Percentiles rank a stretch among this genome's conserved stretches.
phyloP scores from a whole-genome alignment of 2,797 vertebrate genomes.

The Tiaroga cobitis region DNA sequence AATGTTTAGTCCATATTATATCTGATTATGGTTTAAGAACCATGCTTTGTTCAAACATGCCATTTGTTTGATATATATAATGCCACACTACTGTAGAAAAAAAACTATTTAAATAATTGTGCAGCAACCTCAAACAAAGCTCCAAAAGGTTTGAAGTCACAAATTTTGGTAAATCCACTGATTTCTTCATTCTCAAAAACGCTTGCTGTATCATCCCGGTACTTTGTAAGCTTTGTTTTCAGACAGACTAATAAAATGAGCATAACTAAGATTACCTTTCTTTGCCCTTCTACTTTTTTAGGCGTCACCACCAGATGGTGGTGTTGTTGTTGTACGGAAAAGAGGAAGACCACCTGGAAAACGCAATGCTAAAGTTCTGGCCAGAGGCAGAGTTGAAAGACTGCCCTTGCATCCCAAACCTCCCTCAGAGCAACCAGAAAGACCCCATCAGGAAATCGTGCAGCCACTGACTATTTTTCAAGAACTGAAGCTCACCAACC shows the following conservation, averaged over 20 bases:
- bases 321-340: conserved; percentile 64
- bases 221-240: not conserved
- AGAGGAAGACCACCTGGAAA: conserved; percentile 79
- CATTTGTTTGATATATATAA: not conserved
- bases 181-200: not conserved
- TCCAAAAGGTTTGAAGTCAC: not conserved
- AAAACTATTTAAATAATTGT: not conserved
- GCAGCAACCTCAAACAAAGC: too few species aligned
- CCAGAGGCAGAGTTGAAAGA: conserved; percentile 60
- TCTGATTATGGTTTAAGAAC: not conserved
- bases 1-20: not conserved
- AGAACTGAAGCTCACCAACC: conserved; percentile 60
- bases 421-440: conserved; percentile 28
- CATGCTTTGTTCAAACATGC: not conserved
- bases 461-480: conserved; percentile 47
- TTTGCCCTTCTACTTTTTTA: conserved; percentile 43
- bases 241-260: not conserved
- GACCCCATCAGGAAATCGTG: conserved; percentile 59
- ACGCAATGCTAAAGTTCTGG: conserved; percentile 63
- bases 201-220: not conserved
- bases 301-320: conserved; percentile 57
- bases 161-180: not conserved
- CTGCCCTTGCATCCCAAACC: conserved; percentile 61
- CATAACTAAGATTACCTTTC: not conserved
- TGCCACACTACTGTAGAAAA: not conserved